A percentile compares a stretch with the other conserved stretches of the same genome.
Conservation (phyloP, 2,888 invertebrate genomes). For the Entomobrya proxima region DNA sequence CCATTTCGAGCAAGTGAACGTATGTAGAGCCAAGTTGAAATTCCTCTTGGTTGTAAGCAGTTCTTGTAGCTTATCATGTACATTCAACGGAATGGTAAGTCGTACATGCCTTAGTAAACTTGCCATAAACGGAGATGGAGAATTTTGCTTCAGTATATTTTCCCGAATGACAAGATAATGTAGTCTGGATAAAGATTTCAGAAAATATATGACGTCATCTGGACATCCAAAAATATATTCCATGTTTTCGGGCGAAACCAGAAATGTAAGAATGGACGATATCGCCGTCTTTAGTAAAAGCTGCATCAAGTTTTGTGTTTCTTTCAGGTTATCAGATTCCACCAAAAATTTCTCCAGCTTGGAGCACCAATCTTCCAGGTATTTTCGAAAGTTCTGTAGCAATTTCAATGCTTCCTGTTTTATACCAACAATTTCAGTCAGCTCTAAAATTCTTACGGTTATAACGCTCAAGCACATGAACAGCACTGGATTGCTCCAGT, state of each 20-base stretch:
- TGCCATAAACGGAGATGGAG: neutral
- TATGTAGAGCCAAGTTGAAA: neutral
- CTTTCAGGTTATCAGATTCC: neutral
- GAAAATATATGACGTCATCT: neutral
- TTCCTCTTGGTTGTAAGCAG: neutral
- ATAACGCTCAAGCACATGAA: neutral
- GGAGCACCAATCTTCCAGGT: constrained; percentile 20
- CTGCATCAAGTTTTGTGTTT: too few species aligned
- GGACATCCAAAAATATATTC: too few species aligned
- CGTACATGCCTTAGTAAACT: neutral
- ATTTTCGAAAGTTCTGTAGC: neutral
- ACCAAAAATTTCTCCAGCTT: neutral
- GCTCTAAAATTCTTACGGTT: constrained; percentile 23
- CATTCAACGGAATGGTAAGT: neutral
- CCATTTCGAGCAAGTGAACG: neutral
- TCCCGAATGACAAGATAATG: too few species aligned
- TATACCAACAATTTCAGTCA: too few species aligned
- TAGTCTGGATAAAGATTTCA: too few species aligned
- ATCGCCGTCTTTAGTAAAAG: too few species aligned
- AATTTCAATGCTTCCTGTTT: too few species aligned
- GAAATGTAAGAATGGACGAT: too few species aligned
- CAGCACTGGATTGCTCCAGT: constrained; percentile 44
- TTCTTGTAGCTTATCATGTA: neutral
- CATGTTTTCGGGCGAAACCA: too few species aligned
- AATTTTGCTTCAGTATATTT: too few species aligned